Evolutionary conservation across 2,797 vertebrate genomes (phyloP), one percentile per base, ranked within the genome.

Genomic region (Triplophysa bombifrons): DNA sequence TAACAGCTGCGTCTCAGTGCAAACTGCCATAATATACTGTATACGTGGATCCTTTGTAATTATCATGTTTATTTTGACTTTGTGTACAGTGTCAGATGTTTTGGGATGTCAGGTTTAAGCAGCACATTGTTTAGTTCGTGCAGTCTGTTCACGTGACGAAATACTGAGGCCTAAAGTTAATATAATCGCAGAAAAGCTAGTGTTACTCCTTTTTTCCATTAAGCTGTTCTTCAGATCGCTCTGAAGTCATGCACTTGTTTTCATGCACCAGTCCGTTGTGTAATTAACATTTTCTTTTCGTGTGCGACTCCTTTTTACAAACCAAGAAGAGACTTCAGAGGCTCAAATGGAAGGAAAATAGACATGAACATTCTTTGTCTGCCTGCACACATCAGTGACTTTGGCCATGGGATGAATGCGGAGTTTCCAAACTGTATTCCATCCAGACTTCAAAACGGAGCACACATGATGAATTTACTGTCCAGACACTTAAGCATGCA

Each of bases 401-500:
- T 90, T 87, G 90, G 86, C 85, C 86, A 30, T 48, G 6, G 81
- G 83, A 89, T 88, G 84, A 91, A 90, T 83, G 85, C 87, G 85
- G 85, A 90, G 85, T 91, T 91, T 93, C 88, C 91, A 90, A 86
- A 89, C 88, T 87, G 84, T 82, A 72, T 88, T 90, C 85, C 85
- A 83, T 84, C 86, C 83, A 87, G 85, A 91, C 90, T 88, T 93
- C 87, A 90, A 88, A 90, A 84, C 30, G 87, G 88, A 87, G 80
- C 83, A 86, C 85, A 86, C 84, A 84, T 84, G 83, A 87, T 89
- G 84, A 87, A 90, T 87, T 88, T 88, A 82, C 83, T 46, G 83
- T 91, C 84, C 89, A 93, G 91, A 92, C 86, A 64, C 84, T 88
- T 85, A 90, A 91, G 90, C 90, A 92, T 86, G 88, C 89, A 81